Base-by-base conservation (phyloP, 2,113 vertebrate species). In the Dicentrarchus labrax region DNA sequence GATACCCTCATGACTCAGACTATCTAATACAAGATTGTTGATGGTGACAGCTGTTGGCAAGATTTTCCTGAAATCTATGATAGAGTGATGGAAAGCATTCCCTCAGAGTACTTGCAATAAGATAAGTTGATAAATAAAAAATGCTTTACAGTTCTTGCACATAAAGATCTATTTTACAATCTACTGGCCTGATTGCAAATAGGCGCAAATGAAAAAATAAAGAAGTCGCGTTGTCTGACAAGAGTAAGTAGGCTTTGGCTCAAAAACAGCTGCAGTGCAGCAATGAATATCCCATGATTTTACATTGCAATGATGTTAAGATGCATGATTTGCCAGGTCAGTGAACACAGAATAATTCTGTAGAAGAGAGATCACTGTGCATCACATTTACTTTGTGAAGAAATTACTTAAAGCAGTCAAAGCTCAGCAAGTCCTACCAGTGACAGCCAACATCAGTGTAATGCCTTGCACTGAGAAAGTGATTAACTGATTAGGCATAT, bases 211-310 rank as follows among this genome's bases (percentile, higher is more conserved):
- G 24, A 48, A 76, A 62, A 47, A 48, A 76, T 50, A 51, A 59
- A 76, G 4, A 76, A 13, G 15, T 9, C 30, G 15, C 24, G 53
- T 21, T 53, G 15, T 82, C 62, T 78, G 56, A 38, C 59, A 53
- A 53, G 41, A 53, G 11, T 70, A 19, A 39, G 19, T 57, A 38
- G 19, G 16, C 16, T 82, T 78, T 48, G 62, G 50, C 56, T 74
- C 47, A 51, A 21, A 47, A 54, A 19, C 2, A 47, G 41, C 47
- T 43, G 45, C 30, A 62, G 36, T 43, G 45, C n/a, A 62, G 36
- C 5, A 47, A 57, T 73, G 48, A 50, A 51, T 56, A 66, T 72
- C 45, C 45, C 64, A 71, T 66, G 36, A 71, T 83, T 78, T 86
- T 53, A 70, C 59, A 60, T 36, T 17, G 45, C 43, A 59, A 16